Conservation (phyloP, 2,888 invertebrate species). For the Stramonita haemastoma region DNA sequence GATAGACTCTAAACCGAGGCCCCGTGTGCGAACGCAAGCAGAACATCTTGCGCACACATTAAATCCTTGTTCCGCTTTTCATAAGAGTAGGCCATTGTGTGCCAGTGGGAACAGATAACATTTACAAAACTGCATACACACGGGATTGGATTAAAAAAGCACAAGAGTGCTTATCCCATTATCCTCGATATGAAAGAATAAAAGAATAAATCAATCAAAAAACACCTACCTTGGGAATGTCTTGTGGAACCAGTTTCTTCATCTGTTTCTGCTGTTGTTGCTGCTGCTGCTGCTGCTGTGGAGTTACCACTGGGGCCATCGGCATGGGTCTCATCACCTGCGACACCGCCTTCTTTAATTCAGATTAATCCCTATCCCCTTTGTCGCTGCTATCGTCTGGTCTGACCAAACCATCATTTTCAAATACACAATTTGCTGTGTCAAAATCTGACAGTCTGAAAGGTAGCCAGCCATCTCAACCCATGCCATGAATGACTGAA, state of each 20-base stretch:
- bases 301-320: neutral
- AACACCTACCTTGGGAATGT: slow-evolving; percentile 70
- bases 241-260: slow-evolving; percentile 74
- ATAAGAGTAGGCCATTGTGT: too few species aligned
- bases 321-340: slow-evolving; percentile 68
- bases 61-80: too few species aligned
- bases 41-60: too few species aligned
- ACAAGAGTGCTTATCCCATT: too few species aligned
- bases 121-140: too few species aligned
- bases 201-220: too few species aligned
- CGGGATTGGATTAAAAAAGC: too few species aligned
- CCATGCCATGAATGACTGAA: neutral
- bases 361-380: slow-evolving; percentile 64
- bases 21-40: too few species aligned
- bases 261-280: slow-evolving; percentile 54
- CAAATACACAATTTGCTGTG: neutral
- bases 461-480: neutral
- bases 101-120: too few species aligned
- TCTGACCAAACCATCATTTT: neutral
- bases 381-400: too few species aligned
- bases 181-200: too few species aligned
- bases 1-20: too few species aligned
- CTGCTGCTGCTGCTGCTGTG: slow-evolving; percentile 42
- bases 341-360: slow-evolving; percentile 21
- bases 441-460: neutral